Conservation (phyloP, 53 echinoderm and acorn worm species). For the Stichopus horrens region DNA sequence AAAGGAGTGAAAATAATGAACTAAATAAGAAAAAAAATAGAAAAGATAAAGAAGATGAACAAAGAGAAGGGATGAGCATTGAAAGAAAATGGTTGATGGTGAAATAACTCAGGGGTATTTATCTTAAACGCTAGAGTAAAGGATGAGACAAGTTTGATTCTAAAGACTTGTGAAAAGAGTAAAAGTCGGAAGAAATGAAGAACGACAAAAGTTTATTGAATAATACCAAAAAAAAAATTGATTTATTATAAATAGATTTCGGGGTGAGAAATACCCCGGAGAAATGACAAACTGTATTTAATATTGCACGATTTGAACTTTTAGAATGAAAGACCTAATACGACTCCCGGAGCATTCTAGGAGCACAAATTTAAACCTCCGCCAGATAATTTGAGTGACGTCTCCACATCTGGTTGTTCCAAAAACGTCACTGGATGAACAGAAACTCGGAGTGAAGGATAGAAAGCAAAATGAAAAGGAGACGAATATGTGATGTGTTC, state of each 20-base stretch:
- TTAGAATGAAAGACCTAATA: not conserved
- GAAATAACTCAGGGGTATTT: not conserved
- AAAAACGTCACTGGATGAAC: not conserved
- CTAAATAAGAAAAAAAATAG: not conserved
- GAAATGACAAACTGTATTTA: conserved; percentile 20
- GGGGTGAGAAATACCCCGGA: not conserved
- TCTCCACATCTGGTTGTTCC: not conserved
- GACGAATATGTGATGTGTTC: not conserved
- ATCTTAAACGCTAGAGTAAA: not conserved
- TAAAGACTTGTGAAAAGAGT: not conserved
- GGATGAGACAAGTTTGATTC: not conserved
- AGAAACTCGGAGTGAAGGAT: not conserved
- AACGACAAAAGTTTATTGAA: conserved; percentile 16
- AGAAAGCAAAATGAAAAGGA: not conserved
- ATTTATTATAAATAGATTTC: conserved; percentile 1
- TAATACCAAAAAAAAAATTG: not conserved
- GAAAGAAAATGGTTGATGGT: not conserved
- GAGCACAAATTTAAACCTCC: not conserved
- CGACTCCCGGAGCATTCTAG: not conserved
- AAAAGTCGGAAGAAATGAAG: not conserved
- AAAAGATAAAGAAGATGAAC: not conserved
- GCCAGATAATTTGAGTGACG: not conserved
- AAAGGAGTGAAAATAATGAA: too few species aligned
- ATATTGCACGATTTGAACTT: conserved; percentile 37
- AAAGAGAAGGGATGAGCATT: not conserved